These are phyloP conservation scores for Pygathrix nemaeus DNA, from an alignment of 2,113 vertebrate species.

Conservation along the genomic window DNA sequence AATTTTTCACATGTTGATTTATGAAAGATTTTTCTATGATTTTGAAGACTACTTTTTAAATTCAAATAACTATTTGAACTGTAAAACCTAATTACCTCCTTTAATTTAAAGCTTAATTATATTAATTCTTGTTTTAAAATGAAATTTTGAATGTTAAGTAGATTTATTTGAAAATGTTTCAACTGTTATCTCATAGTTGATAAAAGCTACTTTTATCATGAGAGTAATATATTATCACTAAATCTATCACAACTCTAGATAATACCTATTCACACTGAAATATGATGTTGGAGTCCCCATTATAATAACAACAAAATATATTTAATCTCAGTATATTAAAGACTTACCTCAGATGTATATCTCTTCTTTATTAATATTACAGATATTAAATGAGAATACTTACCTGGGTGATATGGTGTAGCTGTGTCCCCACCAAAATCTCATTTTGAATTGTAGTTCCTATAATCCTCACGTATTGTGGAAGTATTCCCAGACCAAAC, in stretches of 20 bases:
- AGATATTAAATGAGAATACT: background rate
- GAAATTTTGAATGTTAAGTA: background rate
- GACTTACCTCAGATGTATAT: background rate
- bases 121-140: background rate
- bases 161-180: background rate
- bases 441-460: too few species aligned
- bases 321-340: background rate
- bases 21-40: background rate
- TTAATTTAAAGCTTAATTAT: background rate
- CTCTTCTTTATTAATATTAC: background rate
- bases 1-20: background rate
- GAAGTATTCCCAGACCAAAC: too few species aligned
- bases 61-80: background rate
- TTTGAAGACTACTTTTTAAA: background rate
- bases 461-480: too few species aligned
- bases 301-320: background rate
- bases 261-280: background rate
- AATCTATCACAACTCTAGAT: background rate
- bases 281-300: accelerated
- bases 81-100: background rate
- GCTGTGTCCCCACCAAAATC: too few species aligned
- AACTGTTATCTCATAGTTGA: background rate
- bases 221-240: background rate
- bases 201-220: background rate
- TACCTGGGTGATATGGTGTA: background rate